Conservation (phyloP, 2,888 invertebrate species). For the Andrena flavipes region DNA sequence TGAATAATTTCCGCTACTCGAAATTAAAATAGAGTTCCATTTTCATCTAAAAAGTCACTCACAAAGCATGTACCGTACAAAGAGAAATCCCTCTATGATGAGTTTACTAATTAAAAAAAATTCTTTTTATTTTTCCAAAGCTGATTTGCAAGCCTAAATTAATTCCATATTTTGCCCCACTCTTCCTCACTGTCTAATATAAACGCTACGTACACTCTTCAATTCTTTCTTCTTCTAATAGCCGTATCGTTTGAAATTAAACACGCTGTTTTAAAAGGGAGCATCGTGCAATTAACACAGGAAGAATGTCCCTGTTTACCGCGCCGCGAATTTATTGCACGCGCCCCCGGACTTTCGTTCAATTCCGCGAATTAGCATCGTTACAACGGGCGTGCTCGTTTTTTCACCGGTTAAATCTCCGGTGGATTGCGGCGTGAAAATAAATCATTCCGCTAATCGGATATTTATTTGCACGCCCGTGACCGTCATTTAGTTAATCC, state of each 20-base stretch:
- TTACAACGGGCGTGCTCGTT: conserved; percentile 11
- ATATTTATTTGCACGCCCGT: conserved; percentile 44
- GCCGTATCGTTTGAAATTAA: background rate
- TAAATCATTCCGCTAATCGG: conserved; percentile 53
- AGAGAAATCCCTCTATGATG: too few species aligned
- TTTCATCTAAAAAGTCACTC: too few species aligned
- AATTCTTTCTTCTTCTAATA: background rate
- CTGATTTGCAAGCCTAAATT: too few species aligned
- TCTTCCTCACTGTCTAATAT: background rate
- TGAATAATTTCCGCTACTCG: too few species aligned
- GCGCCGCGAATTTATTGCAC: conserved; percentile 21
- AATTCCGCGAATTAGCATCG: conserved; percentile 18
- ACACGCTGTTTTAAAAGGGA: background rate
- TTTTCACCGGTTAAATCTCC: conserved; percentile 20
- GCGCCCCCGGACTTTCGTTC: background rate
- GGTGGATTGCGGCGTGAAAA: conserved; percentile 16
- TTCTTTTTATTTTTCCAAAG: too few species aligned
- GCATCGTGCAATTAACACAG: conserved; percentile 14
- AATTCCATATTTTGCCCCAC: background rate
- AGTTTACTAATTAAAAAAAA: too few species aligned
- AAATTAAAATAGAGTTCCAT: too few species aligned
- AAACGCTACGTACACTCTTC: background rate
- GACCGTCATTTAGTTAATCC: conserved; percentile 46
- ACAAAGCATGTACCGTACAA: too few species aligned
- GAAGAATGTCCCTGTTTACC: conserved; percentile 21